Base-by-base conservation (phyloP, 2,113 vertebrate species). In the Cryptotis parvus region DNA sequence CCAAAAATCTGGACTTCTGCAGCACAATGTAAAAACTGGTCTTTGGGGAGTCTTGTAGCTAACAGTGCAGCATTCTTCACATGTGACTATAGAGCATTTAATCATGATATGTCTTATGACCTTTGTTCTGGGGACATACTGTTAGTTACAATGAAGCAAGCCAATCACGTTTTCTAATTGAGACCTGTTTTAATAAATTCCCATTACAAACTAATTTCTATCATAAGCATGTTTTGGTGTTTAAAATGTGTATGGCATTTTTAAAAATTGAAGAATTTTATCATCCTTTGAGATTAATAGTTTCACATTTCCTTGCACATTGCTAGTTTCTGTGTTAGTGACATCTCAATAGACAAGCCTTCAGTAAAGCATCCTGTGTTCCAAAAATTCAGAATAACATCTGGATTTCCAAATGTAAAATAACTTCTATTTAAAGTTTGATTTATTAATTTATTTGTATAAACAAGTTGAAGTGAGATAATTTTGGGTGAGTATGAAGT, bases 401-500 rank as follows among this genome's bases (percentile, higher is more conserved):
- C 37, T n/a, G 52, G 5, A 35, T 63, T 2, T 43, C 11, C 29
- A 37, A 85, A 93, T 45, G 27, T 10, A 52, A 31, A 86, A 2
- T 52, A 41, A 14, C 63, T 95, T n/a, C n/a, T 73, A 69, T 72
- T 41, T 87, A 77, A 70, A 84, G 14, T 52, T 6, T 35, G 14
- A 15, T 9, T 84, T 65, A 9, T 12, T 41, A 89, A 24, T 89
- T 83, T 83, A 45, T 43, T 81, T 85, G 20, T 93, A 27, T 35
- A 81, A 93, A 49, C 87, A 81, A 82, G 39, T 77, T 84, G 31
- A 63, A 15, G 74, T 77, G 29, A 43, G 91, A 68, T 81, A 66
- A 63, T 65, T 77, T 84, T 14, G 33, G 15, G 15, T 72, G n/a
- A n/a, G 20, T 22, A 63, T 39, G 52, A 77, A 43, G 14, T 9